Conservation (phyloP, 1,140 invertebrate species). For the Propsilocerus akamusi region DNA sequence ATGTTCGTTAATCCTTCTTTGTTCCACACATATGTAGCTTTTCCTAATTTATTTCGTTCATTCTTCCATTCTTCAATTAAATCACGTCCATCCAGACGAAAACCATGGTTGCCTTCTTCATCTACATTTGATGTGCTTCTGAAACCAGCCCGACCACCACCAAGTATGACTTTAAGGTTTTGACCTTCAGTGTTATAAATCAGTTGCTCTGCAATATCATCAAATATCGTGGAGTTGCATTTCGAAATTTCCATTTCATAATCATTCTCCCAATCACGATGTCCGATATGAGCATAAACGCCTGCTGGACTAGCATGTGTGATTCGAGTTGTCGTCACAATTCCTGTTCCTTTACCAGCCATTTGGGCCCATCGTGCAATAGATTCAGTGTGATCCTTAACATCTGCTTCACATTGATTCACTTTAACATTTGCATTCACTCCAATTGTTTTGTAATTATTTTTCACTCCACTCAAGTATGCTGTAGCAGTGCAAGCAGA, state of each 20-base stretch:
- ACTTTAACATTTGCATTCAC: slow-evolving; percentile 39
- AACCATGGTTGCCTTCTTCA: slow-evolving; percentile 28
- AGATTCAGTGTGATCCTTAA: slow-evolving; percentile 32
- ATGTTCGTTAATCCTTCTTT: slow-evolving; percentile 39
- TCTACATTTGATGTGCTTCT: slow-evolving; percentile 33
- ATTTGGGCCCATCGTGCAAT: slow-evolving; percentile 51
- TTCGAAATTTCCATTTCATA: slow-evolving; percentile 23
- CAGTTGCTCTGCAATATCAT: slow-evolving; percentile 50
- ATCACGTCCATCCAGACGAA: slow-evolving; percentile 25
- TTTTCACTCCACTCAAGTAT: slow-evolving; percentile 63
- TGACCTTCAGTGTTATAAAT: slow-evolving; percentile 36
- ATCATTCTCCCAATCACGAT: slow-evolving; percentile 53
- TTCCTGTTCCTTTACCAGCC: slow-evolving; percentile 40
- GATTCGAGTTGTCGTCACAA: slow-evolving; percentile 53
- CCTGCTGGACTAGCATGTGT: slow-evolving; percentile 53
- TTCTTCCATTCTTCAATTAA: slow-evolving; percentile 30
- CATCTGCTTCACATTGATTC: slow-evolving; percentile 32
- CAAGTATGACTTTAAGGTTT: slow-evolving; percentile 38
- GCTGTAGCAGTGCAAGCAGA: slow-evolving; percentile 43
- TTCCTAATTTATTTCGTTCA: slow-evolving; percentile 9
- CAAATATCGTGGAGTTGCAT: slow-evolving; percentile 25
- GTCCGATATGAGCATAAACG: slow-evolving; percentile 44
- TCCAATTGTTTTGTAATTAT: slow-evolving; percentile 55
- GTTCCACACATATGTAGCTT: slow-evolving; percentile 24
- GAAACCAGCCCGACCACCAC: slow-evolving; percentile 47